A percentile compares a stretch with the other conserved stretches of the same genome.
These are phyloP conservation scores for Acleris sparsana DNA, from an alignment of 2,888 invertebrate genomes.

Conservation along the genomic window DNA sequence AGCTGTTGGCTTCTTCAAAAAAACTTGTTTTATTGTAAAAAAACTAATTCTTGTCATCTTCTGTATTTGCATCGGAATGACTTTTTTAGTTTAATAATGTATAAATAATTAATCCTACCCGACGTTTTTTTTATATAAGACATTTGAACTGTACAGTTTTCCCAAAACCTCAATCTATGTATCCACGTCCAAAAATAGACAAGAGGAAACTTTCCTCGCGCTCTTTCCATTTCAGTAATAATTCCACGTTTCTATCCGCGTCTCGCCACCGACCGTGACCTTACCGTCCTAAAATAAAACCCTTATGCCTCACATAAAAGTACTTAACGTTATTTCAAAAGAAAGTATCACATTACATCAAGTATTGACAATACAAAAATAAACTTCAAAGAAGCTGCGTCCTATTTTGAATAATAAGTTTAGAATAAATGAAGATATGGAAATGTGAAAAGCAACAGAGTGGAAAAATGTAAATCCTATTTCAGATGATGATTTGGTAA, in stretches of 20 bases:
- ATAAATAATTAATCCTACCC: too few relatives aligned
- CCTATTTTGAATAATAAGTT: too few relatives aligned
- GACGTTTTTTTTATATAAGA: too few relatives aligned
- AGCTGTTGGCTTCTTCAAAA: too few relatives aligned
- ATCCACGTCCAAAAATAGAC: not conserved
- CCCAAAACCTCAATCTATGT: not conserved
- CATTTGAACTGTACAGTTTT: not conserved
- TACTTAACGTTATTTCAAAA: slow-evolving; percentile 15
- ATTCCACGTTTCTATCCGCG: slow-evolving; percentile 11
- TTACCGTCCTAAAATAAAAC: slow-evolving; percentile 20
- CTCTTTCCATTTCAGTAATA: slow-evolving; percentile 13
- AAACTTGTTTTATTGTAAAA: not conserved
- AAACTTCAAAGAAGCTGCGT: too few relatives aligned
- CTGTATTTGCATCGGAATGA: too few relatives aligned
- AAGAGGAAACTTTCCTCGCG: not conserved
- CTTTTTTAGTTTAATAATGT: too few relatives aligned
- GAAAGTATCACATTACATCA: slow-evolving; percentile 1
- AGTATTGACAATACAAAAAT: not conserved
- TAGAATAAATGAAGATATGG: too few relatives aligned
- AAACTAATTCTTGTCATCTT: too few relatives aligned
- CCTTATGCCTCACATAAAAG: slow-evolving; percentile 9
- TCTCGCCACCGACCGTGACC: slow-evolving; percentile 25
- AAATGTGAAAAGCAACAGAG: too few relatives aligned
- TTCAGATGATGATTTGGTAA: too few relatives aligned
- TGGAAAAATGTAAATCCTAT: too few relatives aligned